A percentile compares a stretch with the other conserved stretches of the same genome.
Evolutionary conservation across 2,113 vertebrate species (phyloP).

Genomic region (Limanda limanda): DNA sequence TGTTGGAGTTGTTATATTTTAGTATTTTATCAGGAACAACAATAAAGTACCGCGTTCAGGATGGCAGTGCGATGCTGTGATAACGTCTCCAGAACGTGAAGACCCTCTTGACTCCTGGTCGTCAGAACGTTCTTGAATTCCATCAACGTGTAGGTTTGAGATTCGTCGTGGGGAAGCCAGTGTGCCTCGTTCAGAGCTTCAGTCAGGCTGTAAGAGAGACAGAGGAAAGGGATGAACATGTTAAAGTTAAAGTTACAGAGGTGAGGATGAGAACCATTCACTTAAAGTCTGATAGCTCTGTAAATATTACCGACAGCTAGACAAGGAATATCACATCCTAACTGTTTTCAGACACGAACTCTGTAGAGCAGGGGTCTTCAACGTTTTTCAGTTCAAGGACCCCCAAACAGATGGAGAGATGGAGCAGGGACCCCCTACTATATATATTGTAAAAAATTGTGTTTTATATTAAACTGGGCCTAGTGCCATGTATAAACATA

Average conservation of each 20-base stretch:
- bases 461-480: too few relatives aligned
- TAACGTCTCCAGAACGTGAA: slow-evolving; percentile 70
- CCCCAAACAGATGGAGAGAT: too few relatives aligned
- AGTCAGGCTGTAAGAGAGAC: slow-evolving; percentile 72
- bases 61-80: slow-evolving; percentile 65
- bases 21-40: too few relatives aligned
- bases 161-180: slow-evolving; percentile 78
- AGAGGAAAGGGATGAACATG: not conserved
- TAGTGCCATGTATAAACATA: too few relatives aligned
- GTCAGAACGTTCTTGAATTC: slow-evolving; percentile 75
- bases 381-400: too few relatives aligned
- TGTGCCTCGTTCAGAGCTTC: slow-evolving; percentile 79
- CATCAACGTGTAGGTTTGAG: slow-evolving; percentile 69
- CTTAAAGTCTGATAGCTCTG: not conserved
- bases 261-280: not conserved
- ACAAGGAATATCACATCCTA: too few relatives aligned
- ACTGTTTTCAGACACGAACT: too few relatives aligned
- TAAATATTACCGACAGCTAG: not conserved
- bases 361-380: too few relatives aligned
- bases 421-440: too few relatives aligned
- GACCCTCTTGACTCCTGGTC: slow-evolving; percentile 50
- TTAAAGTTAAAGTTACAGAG: not conserved
- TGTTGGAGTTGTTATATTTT: not conserved
- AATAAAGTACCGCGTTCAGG: slow-evolving; percentile 75
- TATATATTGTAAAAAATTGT: too few relatives aligned